Evolutionary conservation across 2,797 vertebrate species (phyloP).

Genomic region (Chelidonichthys spinosus): DNA sequence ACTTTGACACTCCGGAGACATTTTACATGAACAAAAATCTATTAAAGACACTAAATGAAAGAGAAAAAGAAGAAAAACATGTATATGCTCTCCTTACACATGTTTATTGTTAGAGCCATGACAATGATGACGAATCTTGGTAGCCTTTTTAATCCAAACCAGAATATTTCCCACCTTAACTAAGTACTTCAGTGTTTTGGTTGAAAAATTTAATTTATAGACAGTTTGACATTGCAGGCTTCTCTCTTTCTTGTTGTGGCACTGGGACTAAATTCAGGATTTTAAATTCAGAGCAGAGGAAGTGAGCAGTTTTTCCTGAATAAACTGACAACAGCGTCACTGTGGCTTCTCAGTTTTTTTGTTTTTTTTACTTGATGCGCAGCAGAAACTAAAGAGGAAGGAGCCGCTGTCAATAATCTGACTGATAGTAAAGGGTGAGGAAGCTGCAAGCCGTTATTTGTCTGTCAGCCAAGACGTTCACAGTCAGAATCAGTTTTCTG

Average conservation of each 20-base stretch:
- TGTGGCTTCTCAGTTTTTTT: neutral
- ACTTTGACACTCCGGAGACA: too few species aligned
- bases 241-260: constrained; percentile 1
- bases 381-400: constrained; percentile 47
- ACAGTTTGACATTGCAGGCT: neutral
- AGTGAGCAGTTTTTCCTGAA: constrained; percentile 29
- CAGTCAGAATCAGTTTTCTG: constrained; percentile 45
- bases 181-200: neutral
- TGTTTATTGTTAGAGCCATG: neutral
- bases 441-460: constrained; percentile 51
- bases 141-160: too few species aligned
- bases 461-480: constrained; percentile 61
- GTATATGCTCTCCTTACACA: too few species aligned
- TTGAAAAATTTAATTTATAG: constrained; percentile 28
- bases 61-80: too few species aligned
- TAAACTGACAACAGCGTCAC: constrained; percentile 21
- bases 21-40: too few species aligned
- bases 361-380: constrained; percentile 6
- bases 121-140: too few species aligned
- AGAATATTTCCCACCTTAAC: neutral
- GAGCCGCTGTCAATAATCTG: constrained; percentile 57
- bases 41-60: too few species aligned
- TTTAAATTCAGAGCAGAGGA: constrained; percentile 47
- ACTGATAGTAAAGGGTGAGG: constrained; percentile 36
- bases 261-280: constrained; percentile 17